Percentiles rank a stretch among this genome's conserved stretches.
Conservation (phyloP, 2,888 invertebrate genomes). For the Iselma pallidipennis region DNA sequence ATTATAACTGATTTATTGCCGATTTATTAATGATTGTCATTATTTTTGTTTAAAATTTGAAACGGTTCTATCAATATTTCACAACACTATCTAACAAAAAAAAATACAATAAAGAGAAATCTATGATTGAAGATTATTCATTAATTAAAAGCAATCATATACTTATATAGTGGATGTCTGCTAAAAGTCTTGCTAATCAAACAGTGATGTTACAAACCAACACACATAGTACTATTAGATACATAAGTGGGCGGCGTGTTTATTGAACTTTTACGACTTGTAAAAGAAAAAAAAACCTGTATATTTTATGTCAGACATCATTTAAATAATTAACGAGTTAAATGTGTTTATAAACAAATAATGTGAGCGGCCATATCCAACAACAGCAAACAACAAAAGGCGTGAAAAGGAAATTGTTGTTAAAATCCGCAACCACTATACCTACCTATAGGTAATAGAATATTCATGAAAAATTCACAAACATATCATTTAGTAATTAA, state of each 20-base stretch:
- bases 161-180: not conserved
- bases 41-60: not conserved
- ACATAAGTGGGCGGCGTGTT: not conserved
- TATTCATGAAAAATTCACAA: not conserved
- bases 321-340: conserved; percentile 1
- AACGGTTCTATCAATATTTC: not conserved
- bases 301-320: not conserved
- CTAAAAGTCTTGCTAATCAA: conserved; percentile 1
- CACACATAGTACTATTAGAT: too few species aligned
- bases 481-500: not conserved
- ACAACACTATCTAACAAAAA: not conserved
- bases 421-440: not conserved
- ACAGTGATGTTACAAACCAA: not conserved
- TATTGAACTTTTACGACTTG: not conserved
- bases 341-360: conserved; percentile 1
- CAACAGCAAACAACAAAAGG: not conserved
- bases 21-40: conserved; percentile 45
- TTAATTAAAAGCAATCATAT: not conserved
- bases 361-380: not conserved
- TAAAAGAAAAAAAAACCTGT: not conserved
- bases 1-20: conserved; percentile 50
- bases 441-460: not conserved
- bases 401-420: conserved; percentile 3
- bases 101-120: not conserved
- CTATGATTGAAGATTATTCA: not conserved